Percentiles rank a stretch among this genome's conserved stretches.
These are phyloP conservation scores for Dynastes tityus DNA, from an alignment of 2,888 invertebrate species.

Conservation along the genomic window DNA sequence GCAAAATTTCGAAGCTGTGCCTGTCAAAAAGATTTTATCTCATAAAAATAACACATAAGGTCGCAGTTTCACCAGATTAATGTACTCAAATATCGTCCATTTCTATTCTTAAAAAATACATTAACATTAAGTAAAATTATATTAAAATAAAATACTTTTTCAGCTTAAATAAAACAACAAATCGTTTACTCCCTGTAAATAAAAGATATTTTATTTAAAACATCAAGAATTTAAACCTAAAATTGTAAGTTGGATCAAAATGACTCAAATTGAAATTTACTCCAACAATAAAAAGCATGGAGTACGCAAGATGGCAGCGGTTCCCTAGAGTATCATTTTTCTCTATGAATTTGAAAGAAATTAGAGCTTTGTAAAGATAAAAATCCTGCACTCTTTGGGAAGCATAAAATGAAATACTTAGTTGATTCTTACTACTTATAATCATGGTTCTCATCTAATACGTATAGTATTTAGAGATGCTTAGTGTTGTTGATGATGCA, in stretches of 20 bases:
- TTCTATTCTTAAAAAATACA: too few relatives aligned
- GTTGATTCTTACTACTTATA: not conserved
- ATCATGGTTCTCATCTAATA: not conserved
- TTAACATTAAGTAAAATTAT: too few relatives aligned
- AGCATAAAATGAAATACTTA: not conserved
- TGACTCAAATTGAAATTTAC: not conserved
- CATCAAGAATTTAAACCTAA: not conserved
- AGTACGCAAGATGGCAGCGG: slow-evolving; percentile 76
- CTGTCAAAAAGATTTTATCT: too few relatives aligned
- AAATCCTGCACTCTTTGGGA: slow-evolving; percentile 27
- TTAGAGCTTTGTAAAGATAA: slow-evolving; percentile 42
- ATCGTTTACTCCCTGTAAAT: not conserved
- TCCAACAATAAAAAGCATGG: slow-evolving; percentile 11
- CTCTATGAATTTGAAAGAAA: not conserved
- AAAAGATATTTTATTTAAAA: not conserved
- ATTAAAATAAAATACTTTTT: too few relatives aligned
- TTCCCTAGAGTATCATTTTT: slow-evolving; percentile 53
- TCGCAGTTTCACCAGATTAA: too few relatives aligned
- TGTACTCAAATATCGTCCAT: too few relatives aligned
- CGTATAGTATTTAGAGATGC: not conserved
- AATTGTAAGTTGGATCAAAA: not conserved
- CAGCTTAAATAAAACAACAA: not conserved
- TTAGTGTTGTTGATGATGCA: not conserved
- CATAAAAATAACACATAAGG: too few relatives aligned
- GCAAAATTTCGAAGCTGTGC: too few relatives aligned